phyloP scores from a whole-genome alignment of 1,140 invertebrate species.

The Laupala kohalensis region DNA sequence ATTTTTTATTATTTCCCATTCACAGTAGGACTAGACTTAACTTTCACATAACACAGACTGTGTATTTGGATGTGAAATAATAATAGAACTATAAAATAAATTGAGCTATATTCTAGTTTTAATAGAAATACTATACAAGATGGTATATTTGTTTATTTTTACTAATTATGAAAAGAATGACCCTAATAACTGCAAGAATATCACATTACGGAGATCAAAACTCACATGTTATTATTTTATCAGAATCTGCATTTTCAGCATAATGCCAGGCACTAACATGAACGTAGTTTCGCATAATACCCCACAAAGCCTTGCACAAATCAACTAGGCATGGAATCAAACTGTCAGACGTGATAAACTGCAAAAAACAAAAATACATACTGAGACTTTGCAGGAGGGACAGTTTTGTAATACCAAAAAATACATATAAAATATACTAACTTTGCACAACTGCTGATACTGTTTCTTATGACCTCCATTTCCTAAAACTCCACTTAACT shows the following conservation, averaged over 20 bases:
- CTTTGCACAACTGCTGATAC: conserved; percentile 43
- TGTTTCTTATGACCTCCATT: conserved; percentile 2
- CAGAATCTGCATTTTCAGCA: conserved; percentile 28
- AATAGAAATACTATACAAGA: too few species aligned
- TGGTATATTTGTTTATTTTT: too few species aligned
- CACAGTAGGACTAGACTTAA: too few species aligned
- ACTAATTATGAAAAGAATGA: too few species aligned
- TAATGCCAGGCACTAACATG: conserved; percentile 68
- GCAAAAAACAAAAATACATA: conserved; percentile 19
- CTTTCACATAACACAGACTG: too few species aligned
- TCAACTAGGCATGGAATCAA: conserved; percentile 70
- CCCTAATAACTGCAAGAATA: too few species aligned
- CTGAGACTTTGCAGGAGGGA: not conserved
- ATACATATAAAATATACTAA: conserved; percentile 24
- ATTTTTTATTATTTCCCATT: too few species aligned
- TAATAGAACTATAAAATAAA: too few species aligned
- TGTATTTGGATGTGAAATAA: too few species aligned
- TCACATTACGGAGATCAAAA: not conserved
- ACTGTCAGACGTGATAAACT: conserved; percentile 57
- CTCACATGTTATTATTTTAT: conserved; percentile 11
- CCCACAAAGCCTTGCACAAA: conserved; percentile 70
- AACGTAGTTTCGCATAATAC: conserved; percentile 70
- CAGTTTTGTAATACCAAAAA: not conserved
- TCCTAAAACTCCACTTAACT: conserved; percentile 25
- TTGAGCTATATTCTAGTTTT: too few species aligned